phyloP scores from a whole-genome alignment of 1,140 invertebrate genomes.

The Oncopeltus fasciatus region DNA sequence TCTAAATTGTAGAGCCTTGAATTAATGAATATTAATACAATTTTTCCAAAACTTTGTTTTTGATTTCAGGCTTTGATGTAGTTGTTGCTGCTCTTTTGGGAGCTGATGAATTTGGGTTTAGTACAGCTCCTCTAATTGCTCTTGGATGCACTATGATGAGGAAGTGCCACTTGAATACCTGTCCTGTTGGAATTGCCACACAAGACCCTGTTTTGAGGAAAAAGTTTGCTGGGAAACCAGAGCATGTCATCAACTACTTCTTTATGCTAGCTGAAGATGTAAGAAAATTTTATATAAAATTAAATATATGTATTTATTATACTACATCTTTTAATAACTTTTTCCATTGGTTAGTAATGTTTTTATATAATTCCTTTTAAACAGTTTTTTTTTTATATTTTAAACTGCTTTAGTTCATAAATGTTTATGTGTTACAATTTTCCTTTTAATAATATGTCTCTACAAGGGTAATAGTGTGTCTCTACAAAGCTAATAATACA shows the following conservation, averaged over 20 bases:
- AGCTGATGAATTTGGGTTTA: slow-evolving; percentile 98
- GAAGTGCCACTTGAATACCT: slow-evolving; percentile 98
- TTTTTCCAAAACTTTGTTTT: slow-evolving; percentile 16
- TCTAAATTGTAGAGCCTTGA: no score
- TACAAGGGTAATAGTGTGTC: no score
- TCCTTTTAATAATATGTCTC: no score
- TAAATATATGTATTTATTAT: background rate
- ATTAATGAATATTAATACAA: no score
- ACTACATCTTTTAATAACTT: background rate
- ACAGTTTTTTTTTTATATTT: no score
- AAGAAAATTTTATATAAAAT: slow-evolving; percentile 4
- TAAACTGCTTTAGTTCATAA: no score
- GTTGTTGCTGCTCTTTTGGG: slow-evolving; percentile 87
- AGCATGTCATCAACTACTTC: slow-evolving; percentile 94
- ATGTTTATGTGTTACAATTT: no score
- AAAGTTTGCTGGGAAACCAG: slow-evolving; percentile 94
- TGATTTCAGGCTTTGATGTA: slow-evolving; percentile 71
- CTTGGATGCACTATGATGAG: slow-evolving; percentile 99
- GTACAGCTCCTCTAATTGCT: slow-evolving; percentile 92
- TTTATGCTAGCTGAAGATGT: slow-evolving; percentile 97
- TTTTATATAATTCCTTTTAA: no score
- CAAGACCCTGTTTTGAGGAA: slow-evolving; percentile 89
- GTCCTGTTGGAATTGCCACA: slow-evolving; percentile 95
- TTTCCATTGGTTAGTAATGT: background rate
- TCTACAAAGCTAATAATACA: no score